A percentile compares a stretch with the other conserved stretches of the same genome.
Evolutionary conservation across 1,140 invertebrate species (phyloP).

Genomic region (Pachyrhynchus sulphureomaculatus): DNA sequence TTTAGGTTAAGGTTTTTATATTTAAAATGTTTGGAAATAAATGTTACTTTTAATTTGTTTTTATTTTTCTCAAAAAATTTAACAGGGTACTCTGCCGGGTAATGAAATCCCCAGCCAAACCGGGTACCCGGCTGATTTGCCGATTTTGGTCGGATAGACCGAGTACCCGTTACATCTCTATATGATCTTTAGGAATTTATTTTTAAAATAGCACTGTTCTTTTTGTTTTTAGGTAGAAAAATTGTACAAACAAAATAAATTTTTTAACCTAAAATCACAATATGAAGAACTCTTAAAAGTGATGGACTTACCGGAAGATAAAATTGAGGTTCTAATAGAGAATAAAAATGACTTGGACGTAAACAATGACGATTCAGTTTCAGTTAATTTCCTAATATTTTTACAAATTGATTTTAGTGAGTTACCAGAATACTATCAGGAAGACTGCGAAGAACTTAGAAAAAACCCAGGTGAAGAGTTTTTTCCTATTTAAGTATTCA

Average conservation of each 20-base stretch:
- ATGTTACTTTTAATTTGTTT: too few species aligned
- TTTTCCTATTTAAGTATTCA: slow-evolving; percentile 41
- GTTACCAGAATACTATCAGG: slow-evolving; percentile 44
- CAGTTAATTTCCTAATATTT: slow-evolving; percentile 45
- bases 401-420: slow-evolving; percentile 43
- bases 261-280: slow-evolving; percentile 38
- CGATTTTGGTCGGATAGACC: too few species aligned
- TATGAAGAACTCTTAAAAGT: slow-evolving; percentile 38
- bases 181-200: too few species aligned
- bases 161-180: too few species aligned
- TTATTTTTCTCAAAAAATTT: too few species aligned
- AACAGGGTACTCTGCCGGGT: too few species aligned
- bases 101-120: too few species aligned
- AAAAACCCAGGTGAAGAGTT: slow-evolving; percentile 43
- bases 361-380: neutral
- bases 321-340: slow-evolving; percentile 49
- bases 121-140: too few species aligned
- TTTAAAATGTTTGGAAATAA: too few species aligned
- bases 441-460: slow-evolving; percentile 24
- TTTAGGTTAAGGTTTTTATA: too few species aligned
- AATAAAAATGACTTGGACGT: slow-evolving; percentile 7
- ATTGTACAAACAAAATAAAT: slow-evolving; percentile 42
- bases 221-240: slow-evolving; percentile 37
- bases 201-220: too few species aligned
- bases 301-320: slow-evolving; percentile 34